These are phyloP conservation scores for Hyposoter dolosus DNA, from an alignment of 2,888 invertebrate genomes.

Conservation along the genomic window DNA sequence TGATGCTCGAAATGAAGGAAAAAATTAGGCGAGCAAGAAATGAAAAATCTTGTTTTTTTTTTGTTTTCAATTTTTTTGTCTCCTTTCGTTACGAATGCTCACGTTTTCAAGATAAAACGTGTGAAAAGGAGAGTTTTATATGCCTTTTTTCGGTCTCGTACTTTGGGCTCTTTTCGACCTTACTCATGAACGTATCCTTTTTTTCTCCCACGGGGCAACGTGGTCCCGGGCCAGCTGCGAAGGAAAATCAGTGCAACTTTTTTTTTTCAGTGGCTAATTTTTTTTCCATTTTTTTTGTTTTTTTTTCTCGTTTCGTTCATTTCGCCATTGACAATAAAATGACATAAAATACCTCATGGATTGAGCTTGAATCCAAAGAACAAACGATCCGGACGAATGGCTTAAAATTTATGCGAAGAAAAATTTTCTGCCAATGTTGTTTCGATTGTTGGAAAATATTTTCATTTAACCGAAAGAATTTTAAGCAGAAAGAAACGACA, in stretches of 20 bases:
- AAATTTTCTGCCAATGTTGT: background rate
- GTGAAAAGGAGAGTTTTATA: conserved; percentile 11
- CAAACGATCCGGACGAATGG: too few species aligned
- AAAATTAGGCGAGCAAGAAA: background rate
- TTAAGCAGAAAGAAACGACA: background rate
- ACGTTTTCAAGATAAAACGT: conserved; percentile 2
- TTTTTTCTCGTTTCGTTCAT: background rate
- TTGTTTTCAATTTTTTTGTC: background rate
- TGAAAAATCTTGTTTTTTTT: background rate
- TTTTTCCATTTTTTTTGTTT: background rate
- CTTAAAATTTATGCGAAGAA: background rate
- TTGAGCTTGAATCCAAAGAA: too few species aligned
- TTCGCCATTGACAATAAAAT: background rate
- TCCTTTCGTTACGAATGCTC: background rate
- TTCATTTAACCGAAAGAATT: background rate
- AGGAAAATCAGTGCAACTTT: background rate
- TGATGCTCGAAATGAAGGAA: background rate
- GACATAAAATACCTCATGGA: too few species aligned
- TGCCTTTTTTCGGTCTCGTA: background rate
- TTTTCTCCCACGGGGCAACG: background rate
- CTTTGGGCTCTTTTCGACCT: conserved; percentile 5
- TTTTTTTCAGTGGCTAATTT: background rate
- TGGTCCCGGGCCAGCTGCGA: background rate
- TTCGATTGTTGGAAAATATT: background rate
- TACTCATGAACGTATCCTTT: background rate